Conservation (phyloP, 2,797 vertebrate genomes). For the Alauda arvensis region DNA sequence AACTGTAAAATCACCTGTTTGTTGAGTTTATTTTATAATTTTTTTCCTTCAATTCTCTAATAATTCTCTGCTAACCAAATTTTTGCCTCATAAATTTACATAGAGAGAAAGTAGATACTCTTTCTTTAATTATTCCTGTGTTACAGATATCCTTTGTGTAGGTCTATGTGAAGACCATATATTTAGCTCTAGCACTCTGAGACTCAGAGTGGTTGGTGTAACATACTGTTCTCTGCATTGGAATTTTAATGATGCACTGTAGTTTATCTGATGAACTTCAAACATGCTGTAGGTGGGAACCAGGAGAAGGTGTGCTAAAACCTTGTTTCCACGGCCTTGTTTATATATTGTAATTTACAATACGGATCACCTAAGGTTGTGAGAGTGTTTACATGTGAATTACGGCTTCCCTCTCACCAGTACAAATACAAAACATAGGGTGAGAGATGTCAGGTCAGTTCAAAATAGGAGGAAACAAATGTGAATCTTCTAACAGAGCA, state of each 20-base stretch:
- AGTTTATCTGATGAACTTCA: slow-evolving; percentile 33
- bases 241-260: neutral
- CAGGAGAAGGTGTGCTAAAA: neutral
- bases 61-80: neutral
- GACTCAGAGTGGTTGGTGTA: neutral
- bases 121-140: neutral
- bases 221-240: neutral
- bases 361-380: neutral
- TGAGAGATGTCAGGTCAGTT: neutral
- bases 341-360: neutral
- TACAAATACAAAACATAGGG: neutral
- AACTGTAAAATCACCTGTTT: neutral
- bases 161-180: neutral
- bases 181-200: neutral
- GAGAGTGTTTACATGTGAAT: neutral
- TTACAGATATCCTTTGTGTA: neutral
- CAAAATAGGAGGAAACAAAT: neutral
- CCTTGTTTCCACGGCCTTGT: neutral
- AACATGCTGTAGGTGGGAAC: slow-evolving; percentile 3
- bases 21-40: neutral
- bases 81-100: neutral
- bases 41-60: neutral
- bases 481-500: neutral
- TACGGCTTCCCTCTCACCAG: neutral
- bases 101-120: neutral